These are phyloP conservation scores for Lepidurus apus DNA, from an alignment of 1,140 invertebrate species.

Conservation along the genomic window DNA sequence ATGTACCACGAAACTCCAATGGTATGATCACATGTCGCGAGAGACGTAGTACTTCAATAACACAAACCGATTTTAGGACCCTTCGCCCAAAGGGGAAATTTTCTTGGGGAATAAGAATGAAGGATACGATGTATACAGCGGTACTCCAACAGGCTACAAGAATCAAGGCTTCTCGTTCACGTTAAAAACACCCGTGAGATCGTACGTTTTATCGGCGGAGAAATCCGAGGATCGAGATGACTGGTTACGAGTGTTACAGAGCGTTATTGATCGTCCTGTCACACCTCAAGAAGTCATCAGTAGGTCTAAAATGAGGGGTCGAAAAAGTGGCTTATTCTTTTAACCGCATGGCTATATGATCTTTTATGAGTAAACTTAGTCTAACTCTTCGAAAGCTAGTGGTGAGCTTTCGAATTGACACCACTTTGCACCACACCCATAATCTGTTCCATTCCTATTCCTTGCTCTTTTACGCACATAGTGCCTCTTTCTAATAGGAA, in stretches of 20 bases:
- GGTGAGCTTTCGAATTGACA: neutral
- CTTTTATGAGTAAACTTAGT: neutral
- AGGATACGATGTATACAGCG: constrained; percentile 61
- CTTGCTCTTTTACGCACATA: neutral
- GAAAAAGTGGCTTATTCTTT: constrained; percentile 29
- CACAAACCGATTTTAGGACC: constrained; percentile 51
- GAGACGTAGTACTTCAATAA: neutral
- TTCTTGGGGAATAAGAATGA: constrained; percentile 72
- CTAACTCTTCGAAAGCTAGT: neutral
- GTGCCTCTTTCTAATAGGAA: neutral
- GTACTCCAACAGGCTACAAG: constrained; percentile 56
- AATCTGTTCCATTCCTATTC: neutral
- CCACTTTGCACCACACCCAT: neutral
- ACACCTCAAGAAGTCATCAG: constrained; percentile 72
- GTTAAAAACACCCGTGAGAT: constrained; percentile 73
- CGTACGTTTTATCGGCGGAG: constrained; percentile 74
- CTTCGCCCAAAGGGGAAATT: constrained; percentile 84
- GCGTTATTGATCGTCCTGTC: constrained; percentile 66
- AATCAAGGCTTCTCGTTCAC: constrained; percentile 72
- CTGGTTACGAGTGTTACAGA: constrained; percentile 71
- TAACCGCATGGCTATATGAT: constrained; percentile 7
- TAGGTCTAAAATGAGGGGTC: constrained; percentile 48
- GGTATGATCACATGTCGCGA: constrained; percentile 45
- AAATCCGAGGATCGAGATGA: constrained; percentile 66
- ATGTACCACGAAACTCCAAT: constrained; percentile 85